A percentile compares a stretch with the other conserved stretches of the same genome.
phyloP scores from a whole-genome alignment of 2,797 vertebrate genomes.

The Muscicapa comitata region DNA sequence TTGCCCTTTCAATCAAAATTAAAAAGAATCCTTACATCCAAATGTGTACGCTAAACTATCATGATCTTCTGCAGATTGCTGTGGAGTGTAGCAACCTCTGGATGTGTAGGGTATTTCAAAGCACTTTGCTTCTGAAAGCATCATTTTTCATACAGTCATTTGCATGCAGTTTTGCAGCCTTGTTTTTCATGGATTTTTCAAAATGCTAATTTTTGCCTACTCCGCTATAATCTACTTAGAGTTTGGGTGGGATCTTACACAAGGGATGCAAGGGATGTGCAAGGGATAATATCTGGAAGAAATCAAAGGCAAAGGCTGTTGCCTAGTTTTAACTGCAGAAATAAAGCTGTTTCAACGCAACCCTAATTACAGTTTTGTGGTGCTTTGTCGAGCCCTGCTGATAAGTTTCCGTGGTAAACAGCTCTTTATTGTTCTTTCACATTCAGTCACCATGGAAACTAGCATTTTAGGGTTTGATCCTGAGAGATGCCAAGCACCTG shows the following conservation, averaged over 20 bases:
- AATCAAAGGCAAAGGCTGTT: slow-evolving; percentile 43
- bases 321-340: slow-evolving; percentile 35
- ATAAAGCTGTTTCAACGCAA: slow-evolving; percentile 55
- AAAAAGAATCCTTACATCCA: neutral
- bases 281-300: slow-evolving; percentile 25
- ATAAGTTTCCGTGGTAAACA: slow-evolving; percentile 74
- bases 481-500: slow-evolving; percentile 62
- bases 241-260: neutral
- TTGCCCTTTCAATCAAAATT: neutral
- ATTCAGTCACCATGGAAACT: slow-evolving; percentile 74
- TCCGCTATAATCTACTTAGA: slow-evolving; percentile 6
- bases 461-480: slow-evolving; percentile 62
- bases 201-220: slow-evolving; percentile 49
- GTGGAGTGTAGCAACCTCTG: neutral
- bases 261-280: neutral
- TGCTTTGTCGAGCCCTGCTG: slow-evolving; percentile 66
- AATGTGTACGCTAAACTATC: neutral
- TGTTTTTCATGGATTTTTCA: slow-evolving; percentile 28
- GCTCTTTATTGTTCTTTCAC: slow-evolving; percentile 76
- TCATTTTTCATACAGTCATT: neutral
- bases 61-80: neutral
- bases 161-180: neutral
- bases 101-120: neutral
- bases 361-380: slow-evolving; percentile 71
- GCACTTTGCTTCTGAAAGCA: neutral